A percentile compares a stretch with the other conserved stretches of the same genome.
Conservation (phyloP, 2,113 vertebrate species). For the Lasiurus cinereus region DNA sequence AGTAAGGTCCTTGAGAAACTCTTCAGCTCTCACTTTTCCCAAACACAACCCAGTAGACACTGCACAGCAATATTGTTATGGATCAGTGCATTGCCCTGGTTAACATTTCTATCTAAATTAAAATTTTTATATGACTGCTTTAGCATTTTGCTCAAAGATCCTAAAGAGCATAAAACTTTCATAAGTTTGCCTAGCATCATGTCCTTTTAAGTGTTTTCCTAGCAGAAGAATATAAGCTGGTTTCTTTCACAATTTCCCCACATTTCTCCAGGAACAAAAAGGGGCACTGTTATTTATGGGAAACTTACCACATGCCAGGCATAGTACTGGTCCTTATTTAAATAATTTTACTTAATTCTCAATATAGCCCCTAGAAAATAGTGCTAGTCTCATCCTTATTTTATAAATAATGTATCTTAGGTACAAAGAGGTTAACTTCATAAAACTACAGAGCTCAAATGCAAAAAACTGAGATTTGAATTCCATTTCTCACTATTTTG, state of each 20-base stretch:
- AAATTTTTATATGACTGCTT: slow-evolving; percentile 21
- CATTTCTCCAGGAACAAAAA: background rate
- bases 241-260: background rate
- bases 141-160: background rate
- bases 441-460: slow-evolving; percentile 31
- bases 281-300: background rate
- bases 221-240: background rate
- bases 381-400: background rate
- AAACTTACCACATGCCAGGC: background rate
- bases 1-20: background rate
- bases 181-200: background rate
- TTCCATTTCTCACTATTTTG: slow-evolving; percentile 16
- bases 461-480: slow-evolving; percentile 45
- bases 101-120: slow-evolving; percentile 51
- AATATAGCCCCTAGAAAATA: background rate
- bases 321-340: background rate
- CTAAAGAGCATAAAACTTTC: background rate
- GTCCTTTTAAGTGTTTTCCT: background rate
- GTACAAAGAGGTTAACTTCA: slow-evolving; percentile 44
- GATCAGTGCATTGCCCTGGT: slow-evolving; percentile 30
- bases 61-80: background rate
- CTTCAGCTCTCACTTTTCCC: background rate
- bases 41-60: background rate
- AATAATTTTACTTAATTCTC: slow-evolving; percentile 18
- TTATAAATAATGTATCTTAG: slow-evolving; percentile 31